Percentiles rank a stretch among this genome's conserved stretches.
These are phyloP conservation scores for Momotus momota DNA, from an alignment of 2,797 vertebrate genomes.

Conservation along the genomic window DNA sequence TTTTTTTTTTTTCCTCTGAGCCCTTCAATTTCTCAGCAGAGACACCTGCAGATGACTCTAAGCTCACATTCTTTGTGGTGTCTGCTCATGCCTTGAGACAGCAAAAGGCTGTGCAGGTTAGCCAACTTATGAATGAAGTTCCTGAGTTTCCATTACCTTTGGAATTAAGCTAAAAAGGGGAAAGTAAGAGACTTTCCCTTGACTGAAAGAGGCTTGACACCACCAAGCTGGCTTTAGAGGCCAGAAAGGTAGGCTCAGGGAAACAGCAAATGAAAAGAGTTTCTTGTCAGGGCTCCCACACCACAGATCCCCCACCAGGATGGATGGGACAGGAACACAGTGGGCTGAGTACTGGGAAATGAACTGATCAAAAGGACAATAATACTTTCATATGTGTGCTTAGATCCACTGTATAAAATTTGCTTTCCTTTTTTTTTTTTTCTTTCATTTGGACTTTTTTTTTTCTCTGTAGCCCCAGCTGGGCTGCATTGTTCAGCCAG, in stretches of 20 bases:
- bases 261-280: accelerated
- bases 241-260: not conserved
- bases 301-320: not conserved
- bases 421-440: not conserved
- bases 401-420: not conserved
- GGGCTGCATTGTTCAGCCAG: conserved; percentile 2
- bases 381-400: not conserved
- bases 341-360: not conserved
- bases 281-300: not conserved
- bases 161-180: not conserved
- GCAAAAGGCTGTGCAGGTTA: not conserved
- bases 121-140: not conserved
- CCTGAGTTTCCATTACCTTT: not conserved
- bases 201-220: not conserved
- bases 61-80: not conserved
- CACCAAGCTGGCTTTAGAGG: not conserved
- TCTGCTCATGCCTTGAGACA: not conserved
- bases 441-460: not conserved
- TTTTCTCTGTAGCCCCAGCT: not conserved
- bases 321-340: not conserved
- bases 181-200: not conserved
- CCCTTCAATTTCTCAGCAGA: not conserved
- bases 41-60: not conserved
- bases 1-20: not conserved
- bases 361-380: not conserved